A percentile compares a stretch with the other conserved stretches of the same genome.
phyloP scores from a whole-genome alignment of 2,113 vertebrate genomes.

The Anser brachyrhynchus region DNA sequence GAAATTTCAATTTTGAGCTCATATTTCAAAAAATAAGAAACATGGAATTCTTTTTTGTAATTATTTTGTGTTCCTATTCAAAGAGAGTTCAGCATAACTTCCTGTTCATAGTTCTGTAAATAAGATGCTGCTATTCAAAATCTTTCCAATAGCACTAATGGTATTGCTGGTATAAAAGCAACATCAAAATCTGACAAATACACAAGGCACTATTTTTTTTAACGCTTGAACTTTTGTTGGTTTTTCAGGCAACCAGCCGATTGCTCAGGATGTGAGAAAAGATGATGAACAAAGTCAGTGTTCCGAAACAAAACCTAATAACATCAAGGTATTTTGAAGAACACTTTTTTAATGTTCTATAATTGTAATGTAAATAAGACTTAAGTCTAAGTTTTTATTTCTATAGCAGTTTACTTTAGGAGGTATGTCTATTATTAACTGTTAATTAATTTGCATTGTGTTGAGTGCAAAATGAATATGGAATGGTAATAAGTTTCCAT shows the following conservation, averaged over 20 bases:
- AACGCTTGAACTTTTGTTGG: neutral
- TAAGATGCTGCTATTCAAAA: neutral
- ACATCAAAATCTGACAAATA: neutral
- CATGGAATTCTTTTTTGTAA: neutral
- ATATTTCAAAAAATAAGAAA: neutral
- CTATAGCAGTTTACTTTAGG: neutral
- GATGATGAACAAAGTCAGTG: conserved; percentile 23
- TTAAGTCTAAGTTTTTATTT: neutral
- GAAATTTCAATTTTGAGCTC: neutral
- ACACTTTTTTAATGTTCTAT: neutral
- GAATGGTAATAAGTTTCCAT: neutral
- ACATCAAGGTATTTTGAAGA: conserved; percentile 58
- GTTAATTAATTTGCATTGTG: neutral
- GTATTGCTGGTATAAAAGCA: neutral
- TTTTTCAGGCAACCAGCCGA: conserved; percentile 60
- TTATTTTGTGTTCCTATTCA: neutral
- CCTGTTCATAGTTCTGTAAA: neutral
- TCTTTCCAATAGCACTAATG: neutral
- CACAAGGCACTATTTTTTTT: neutral
- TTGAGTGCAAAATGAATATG: neutral
- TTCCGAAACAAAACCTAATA: conserved; percentile 4
- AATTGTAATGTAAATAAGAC: neutral
- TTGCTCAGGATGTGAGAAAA: conserved; percentile 39
- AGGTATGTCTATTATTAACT: neutral
- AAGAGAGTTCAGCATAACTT: neutral